These are phyloP conservation scores for Fistularia tabacaria DNA, from an alignment of 2,797 vertebrate species.

Conservation along the genomic window DNA sequence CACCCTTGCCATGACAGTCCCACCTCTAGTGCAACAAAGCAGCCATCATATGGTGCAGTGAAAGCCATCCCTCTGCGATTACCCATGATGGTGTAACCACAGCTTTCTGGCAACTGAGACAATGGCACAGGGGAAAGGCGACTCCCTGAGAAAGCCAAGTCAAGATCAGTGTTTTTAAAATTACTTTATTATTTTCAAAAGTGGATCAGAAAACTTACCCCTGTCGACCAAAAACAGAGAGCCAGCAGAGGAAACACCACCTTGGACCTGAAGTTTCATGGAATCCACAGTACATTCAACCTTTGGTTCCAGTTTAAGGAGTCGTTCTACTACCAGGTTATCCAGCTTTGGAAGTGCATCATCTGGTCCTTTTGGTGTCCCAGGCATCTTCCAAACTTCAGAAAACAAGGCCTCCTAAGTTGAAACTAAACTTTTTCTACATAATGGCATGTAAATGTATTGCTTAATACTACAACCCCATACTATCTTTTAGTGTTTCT, in stretches of 20 bases:
- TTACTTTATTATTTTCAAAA: neutral
- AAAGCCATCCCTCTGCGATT: slow-evolving; percentile 51
- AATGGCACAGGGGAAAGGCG: slow-evolving; percentile 63
- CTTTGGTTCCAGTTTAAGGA: slow-evolving; percentile 65
- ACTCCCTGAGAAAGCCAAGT: slow-evolving; percentile 42
- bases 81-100: slow-evolving; percentile 64
- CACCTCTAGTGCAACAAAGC: slow-evolving; percentile 69
- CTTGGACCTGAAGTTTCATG: slow-evolving; percentile 67
- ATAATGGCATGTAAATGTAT: no score
- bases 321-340: slow-evolving; percentile 29
- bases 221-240: slow-evolving; percentile 66
- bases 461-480: no score
- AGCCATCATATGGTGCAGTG: slow-evolving; percentile 69
- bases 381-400: slow-evolving; percentile 46
- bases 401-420: neutral
- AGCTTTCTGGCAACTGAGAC: slow-evolving; percentile 66
- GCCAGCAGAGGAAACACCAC: slow-evolving; percentile 30
- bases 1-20: slow-evolving; percentile 1
- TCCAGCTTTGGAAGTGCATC: neutral
- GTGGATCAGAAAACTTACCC: slow-evolving; percentile 41
- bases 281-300: slow-evolving; percentile 67
- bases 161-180: neutral
- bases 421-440: neutral
- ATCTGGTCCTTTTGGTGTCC: slow-evolving; percentile 3
- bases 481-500: no score